Evolutionary conservation across 2,797 vertebrate species (phyloP).

Genomic region (Oryzias sinensis): DNA sequence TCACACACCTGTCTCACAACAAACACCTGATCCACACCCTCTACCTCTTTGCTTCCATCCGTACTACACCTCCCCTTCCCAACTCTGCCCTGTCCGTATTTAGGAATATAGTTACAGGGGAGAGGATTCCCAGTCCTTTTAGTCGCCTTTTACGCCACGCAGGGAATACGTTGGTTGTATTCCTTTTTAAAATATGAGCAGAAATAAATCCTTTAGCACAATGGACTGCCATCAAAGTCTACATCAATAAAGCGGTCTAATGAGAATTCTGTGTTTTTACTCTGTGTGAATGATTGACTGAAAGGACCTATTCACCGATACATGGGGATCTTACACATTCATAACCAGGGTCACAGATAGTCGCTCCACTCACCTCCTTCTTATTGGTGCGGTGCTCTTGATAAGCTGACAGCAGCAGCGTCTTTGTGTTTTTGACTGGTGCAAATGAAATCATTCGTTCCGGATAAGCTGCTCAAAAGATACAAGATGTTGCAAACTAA

Average conservation of each 20-base stretch:
- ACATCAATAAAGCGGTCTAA: not conserved
- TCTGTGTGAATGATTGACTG: not conserved
- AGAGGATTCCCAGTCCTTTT: too few species aligned
- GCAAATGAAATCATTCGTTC: not conserved
- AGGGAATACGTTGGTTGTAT: too few species aligned
- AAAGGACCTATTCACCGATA: not conserved
- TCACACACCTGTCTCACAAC: too few species aligned
- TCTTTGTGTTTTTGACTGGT: not conserved
- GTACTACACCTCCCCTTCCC: too few species aligned
- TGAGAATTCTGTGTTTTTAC: not conserved
- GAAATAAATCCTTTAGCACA: too few species aligned
- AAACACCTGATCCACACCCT: too few species aligned
- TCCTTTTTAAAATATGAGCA: too few species aligned
- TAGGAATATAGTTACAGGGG: too few species aligned
- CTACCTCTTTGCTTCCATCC: too few species aligned
- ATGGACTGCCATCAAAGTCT: too few species aligned
- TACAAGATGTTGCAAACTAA: not conserved
- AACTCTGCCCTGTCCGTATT: too few species aligned
- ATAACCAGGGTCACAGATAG: not conserved
- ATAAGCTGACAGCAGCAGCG: slow-evolving; percentile 6
- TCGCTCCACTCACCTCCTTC: not conserved
- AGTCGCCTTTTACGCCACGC: too few species aligned
- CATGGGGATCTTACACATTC: not conserved
- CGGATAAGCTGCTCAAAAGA: not conserved
- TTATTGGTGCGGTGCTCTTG: not conserved